Evolutionary conservation across 2,888 invertebrate genomes (phyloP).

Genomic region (Melieria picta): DNA sequence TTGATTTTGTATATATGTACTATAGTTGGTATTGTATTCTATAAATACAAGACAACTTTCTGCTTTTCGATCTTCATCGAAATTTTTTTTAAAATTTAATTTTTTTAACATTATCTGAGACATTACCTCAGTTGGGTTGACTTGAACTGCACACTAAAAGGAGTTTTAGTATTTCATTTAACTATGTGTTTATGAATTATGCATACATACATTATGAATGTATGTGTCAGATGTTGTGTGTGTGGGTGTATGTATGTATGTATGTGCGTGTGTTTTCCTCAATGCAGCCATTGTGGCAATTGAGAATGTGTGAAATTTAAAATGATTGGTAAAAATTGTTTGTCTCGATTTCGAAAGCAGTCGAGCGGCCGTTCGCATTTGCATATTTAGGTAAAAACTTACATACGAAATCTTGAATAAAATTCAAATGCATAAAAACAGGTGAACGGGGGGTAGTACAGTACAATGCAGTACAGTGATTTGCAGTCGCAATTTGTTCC

Average conservation of each 20-base stretch:
- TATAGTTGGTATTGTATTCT: no score
- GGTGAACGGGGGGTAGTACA: slow-evolving; percentile 44
- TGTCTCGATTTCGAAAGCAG: slow-evolving; percentile 3
- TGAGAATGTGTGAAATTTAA: neutral
- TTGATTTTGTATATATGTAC: no score
- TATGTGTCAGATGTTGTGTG: neutral
- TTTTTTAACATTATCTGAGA: no score
- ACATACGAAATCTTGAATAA: slow-evolving; percentile 31
- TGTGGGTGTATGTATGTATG: slow-evolving; percentile 1
- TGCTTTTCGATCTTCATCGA: no score
- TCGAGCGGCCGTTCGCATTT: slow-evolving; percentile 11
- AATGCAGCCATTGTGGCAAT: no score
- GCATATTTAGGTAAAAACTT: slow-evolving; percentile 27
- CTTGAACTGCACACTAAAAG: no score
- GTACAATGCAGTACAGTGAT: slow-evolving; percentile 29
- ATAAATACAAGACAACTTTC: no score
- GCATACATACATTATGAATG: no score
- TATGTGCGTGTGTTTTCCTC: neutral
- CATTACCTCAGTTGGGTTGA: no score
- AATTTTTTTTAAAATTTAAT: no score
- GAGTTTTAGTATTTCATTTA: neutral
- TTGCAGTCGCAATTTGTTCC: neutral
- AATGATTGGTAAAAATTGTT: slow-evolving; percentile 16
- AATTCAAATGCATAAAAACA: slow-evolving; percentile 58
- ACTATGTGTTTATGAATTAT: slow-evolving; percentile 3